A percentile compares a stretch with the other conserved stretches of the same genome.
These are phyloP conservation scores for Scophthalmus maximus DNA, from an alignment of 2,113 vertebrate species.

Conservation along the genomic window DNA sequence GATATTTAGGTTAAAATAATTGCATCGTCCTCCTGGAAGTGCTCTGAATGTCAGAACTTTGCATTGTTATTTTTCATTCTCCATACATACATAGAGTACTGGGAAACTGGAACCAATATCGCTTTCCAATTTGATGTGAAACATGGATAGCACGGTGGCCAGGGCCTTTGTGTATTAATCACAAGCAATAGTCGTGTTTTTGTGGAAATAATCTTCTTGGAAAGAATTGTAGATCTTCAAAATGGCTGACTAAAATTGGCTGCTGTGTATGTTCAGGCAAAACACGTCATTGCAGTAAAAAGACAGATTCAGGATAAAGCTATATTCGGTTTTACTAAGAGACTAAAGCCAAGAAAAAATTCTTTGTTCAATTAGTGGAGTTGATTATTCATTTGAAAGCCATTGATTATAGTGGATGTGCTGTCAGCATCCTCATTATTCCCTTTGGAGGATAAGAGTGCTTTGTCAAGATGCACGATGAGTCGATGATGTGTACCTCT, in stretches of 20 bases:
- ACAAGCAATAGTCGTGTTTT: not conserved
- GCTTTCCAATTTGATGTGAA: not conserved
- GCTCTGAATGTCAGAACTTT: too few species aligned
- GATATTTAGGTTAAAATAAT: not conserved
- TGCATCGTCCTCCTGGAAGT: too few species aligned
- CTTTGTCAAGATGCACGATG: slow-evolving; percentile 77
- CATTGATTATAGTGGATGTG: slow-evolving; percentile 74
- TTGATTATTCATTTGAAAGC: slow-evolving; percentile 76
- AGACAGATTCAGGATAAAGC: slow-evolving; percentile 23
- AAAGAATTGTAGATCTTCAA: not conserved
- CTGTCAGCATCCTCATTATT: slow-evolving; percentile 79
- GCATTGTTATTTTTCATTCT: too few species aligned
- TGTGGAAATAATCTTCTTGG: not conserved
- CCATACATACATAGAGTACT: too few species aligned
- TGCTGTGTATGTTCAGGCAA: slow-evolving; percentile 11
- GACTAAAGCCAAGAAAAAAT: slow-evolving; percentile 54
- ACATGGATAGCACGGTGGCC: too few species aligned
- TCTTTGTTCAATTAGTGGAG: slow-evolving; percentile 76
- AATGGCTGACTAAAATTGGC: not conserved
- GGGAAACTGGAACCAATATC: not conserved
- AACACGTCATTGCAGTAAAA: slow-evolving; percentile 5
- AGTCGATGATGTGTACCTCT: slow-evolving; percentile 80
- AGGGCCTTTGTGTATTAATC: not conserved
- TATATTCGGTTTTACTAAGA: slow-evolving; percentile 20
- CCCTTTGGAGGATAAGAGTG: slow-evolving; percentile 73